Conservation (phyloP, 2,888 invertebrate species). For the Gymnoscelis rufifasciata region DNA sequence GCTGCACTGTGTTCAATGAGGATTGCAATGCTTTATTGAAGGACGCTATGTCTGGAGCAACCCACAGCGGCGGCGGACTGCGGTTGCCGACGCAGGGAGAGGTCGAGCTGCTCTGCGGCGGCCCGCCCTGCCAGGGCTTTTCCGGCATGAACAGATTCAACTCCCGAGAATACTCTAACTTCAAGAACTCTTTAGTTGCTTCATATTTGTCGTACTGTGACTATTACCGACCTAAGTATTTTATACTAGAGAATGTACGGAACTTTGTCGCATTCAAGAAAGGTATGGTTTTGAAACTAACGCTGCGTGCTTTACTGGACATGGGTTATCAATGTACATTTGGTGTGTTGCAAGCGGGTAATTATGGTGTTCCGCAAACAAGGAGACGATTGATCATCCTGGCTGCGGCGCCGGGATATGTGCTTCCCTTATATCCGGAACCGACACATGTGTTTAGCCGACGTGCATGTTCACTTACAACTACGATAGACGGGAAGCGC, state of each 20-base stretch:
- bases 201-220: slow-evolving; percentile 91
- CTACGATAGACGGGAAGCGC: slow-evolving; percentile 68
- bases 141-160: slow-evolving; percentile 94
- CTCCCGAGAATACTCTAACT: slow-evolving; percentile 88
- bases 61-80: slow-evolving; percentile 69
- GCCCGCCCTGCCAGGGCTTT: slow-evolving; percentile 94
- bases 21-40: slow-evolving; percentile 87
- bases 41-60: slow-evolving; percentile 82
- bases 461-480: slow-evolving; percentile 80
- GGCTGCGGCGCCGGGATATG: slow-evolving; percentile 89
- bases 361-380: slow-evolving; percentile 91
- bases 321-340: slow-evolving; percentile 95
- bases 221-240: slow-evolving; percentile 89
- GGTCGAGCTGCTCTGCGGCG: slow-evolving; percentile 90
- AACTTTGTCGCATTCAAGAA: slow-evolving; percentile 91
- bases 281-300: slow-evolving; percentile 88
- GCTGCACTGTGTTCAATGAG: slow-evolving; percentile 86
- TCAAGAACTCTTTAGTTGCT: slow-evolving; percentile 91
- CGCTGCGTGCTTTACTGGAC: slow-evolving; percentile 84
- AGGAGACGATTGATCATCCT: slow-evolving; percentile 87
- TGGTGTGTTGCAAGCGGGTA: slow-evolving; percentile 91
- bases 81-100: slow-evolving; percentile 86
- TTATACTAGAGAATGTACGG: slow-evolving; percentile 90
- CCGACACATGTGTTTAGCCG: slow-evolving; percentile 87
- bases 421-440: slow-evolving; percentile 87